Conservation (phyloP, 1,140 invertebrate species). For the Triops cancriformis region DNA sequence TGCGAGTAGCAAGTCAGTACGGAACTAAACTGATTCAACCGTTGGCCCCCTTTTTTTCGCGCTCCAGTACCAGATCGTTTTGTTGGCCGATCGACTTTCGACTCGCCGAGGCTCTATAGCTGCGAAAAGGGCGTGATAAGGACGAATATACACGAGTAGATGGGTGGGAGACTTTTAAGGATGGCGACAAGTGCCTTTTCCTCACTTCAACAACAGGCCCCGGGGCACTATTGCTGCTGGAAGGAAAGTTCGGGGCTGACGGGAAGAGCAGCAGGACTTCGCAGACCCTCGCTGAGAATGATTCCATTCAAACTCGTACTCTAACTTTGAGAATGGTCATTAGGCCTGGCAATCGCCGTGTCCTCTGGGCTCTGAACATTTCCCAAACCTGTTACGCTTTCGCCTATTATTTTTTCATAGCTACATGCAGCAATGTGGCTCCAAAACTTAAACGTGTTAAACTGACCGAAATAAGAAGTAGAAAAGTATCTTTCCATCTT, state of each 20-base stretch:
- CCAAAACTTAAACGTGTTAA: no score
- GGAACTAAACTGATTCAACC: constrained; percentile 10
- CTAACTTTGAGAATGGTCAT: no score
- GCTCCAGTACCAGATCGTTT: background rate
- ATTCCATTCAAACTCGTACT: no score
- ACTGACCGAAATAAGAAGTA: no score
- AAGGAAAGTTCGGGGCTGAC: background rate
- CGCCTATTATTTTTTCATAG: no score
- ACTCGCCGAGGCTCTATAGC: background rate
- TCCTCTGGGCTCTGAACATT: no score
- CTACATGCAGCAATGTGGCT: no score
- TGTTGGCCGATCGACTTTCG: constrained; percentile 4
- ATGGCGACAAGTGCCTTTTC: background rate
- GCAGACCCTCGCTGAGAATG: background rate
- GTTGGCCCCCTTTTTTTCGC: background rate
- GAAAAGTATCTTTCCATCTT: no score
- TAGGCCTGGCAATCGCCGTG: no score
- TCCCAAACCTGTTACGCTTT: no score
- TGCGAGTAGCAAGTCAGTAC: background rate
- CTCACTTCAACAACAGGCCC: background rate
- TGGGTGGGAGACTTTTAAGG: background rate
- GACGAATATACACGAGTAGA: background rate
- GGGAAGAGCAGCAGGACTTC: background rate
- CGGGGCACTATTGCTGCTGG: background rate
- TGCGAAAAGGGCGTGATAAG: constrained; percentile 8